A percentile compares a stretch with the other conserved stretches of the same genome.
phyloP scores from a whole-genome alignment of 2,888 invertebrate genomes.

The Mimachlamys varia region DNA sequence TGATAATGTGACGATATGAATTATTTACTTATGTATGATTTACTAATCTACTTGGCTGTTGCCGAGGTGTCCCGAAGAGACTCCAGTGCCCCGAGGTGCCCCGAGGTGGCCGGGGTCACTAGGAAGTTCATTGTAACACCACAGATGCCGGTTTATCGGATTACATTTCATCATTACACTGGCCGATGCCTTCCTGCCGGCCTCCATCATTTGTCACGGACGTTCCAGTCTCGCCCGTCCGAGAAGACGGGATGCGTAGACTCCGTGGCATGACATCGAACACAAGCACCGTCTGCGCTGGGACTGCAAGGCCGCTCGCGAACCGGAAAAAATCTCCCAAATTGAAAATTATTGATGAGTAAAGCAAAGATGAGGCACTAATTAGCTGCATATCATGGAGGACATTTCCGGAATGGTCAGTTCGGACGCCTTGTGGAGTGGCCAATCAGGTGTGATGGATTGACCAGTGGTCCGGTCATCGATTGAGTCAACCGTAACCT shows the following conservation, averaged over 20 bases:
- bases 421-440: neutral
- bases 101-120: slow-evolving; percentile 5
- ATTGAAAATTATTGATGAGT: slow-evolving; percentile 33
- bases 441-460: slow-evolving; percentile 19
- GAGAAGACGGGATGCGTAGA: neutral
- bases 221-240: neutral
- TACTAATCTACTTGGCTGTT: slow-evolving; percentile 29
- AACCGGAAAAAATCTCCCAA: slow-evolving; percentile 3
- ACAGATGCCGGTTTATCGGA: neutral
- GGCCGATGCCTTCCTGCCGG: neutral
- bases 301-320: slow-evolving; percentile 4
- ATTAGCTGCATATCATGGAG: slow-evolving; percentile 16
- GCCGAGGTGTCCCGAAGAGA: slow-evolving; percentile 34
- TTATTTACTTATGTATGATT: slow-evolving; percentile 13
- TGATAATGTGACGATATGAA: slow-evolving; percentile 34
- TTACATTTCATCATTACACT: neutral
- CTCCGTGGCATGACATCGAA: neutral
- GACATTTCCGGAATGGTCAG: slow-evolving; percentile 24
- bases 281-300: neutral
- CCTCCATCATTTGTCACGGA: slow-evolving; percentile 28
- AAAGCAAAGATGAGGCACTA: slow-evolving; percentile 11
- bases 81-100: neutral
- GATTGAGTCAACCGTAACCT: slow-evolving; percentile 28
- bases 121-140: slow-evolving; percentile 16
- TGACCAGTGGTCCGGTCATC: neutral